phyloP scores from a whole-genome alignment of 2,113 vertebrate genomes.

The Scatophagus argus region DNA sequence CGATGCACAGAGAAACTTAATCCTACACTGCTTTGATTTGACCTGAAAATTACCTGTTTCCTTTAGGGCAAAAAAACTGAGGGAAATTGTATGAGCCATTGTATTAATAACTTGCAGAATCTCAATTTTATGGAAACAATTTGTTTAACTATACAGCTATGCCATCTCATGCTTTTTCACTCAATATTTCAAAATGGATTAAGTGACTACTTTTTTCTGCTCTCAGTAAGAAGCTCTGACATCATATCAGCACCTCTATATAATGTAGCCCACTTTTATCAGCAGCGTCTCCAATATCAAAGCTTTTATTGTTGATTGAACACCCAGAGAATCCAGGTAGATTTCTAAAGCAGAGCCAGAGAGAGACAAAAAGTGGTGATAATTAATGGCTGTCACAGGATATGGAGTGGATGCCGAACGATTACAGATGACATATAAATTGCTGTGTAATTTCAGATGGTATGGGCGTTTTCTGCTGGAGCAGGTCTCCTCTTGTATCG shows the following conservation, averaged over 20 bases:
- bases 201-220: conserved; percentile 20
- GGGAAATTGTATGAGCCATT: conserved; percentile 18
- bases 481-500: conserved; percentile 81
- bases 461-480: conserved; percentile 69
- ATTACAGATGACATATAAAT: conserved; percentile 86
- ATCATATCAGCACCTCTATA: conserved; percentile 36
- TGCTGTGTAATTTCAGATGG: conserved; percentile 86
- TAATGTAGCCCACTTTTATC: conserved; percentile 39
- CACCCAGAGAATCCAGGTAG: conserved; percentile 67
- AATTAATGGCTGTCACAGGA: conserved; percentile 82
- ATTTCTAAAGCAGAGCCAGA: conserved; percentile 49
- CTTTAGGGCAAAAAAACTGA: conserved; percentile 7
- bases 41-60: conserved; percentile 52
- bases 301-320: conserved; percentile 51
- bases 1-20: conserved; percentile 52
- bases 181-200: conserved; percentile 17
- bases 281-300: conserved; percentile 63
- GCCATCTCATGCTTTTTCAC: conserved; percentile 48
- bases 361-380: conserved; percentile 71
- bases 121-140: conserved; percentile 38
- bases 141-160: conserved; percentile 32
- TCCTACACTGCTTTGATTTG: conserved; percentile 59
- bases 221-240: conserved; percentile 36
- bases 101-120: conserved; percentile 49
- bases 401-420: conserved; percentile 70